Evolutionary conservation across 1,140 invertebrate species (phyloP).

Genomic region (Condylostylus longicornis): DNA sequence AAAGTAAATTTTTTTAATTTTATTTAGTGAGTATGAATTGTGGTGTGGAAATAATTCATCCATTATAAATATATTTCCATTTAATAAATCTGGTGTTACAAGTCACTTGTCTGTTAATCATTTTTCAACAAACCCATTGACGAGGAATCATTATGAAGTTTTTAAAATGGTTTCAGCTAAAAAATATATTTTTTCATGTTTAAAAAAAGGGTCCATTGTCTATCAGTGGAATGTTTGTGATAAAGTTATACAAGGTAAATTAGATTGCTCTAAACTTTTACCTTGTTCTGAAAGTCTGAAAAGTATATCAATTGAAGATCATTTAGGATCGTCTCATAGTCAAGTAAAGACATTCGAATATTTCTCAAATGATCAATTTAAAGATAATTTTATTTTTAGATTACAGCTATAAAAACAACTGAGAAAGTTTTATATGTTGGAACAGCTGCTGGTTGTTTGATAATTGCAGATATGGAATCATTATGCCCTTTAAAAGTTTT

Average conservation of each 20-base stretch:
- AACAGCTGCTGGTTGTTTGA: slow-evolving; percentile 81
- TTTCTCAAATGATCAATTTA: no score
- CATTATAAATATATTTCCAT: slow-evolving; percentile 50
- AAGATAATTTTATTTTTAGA: slow-evolving; percentile 23
- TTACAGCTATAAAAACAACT: slow-evolving; percentile 60
- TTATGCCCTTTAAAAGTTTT: slow-evolving; percentile 79
- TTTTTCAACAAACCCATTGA: no score
- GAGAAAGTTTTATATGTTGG: slow-evolving; percentile 67
- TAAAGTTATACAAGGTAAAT: slow-evolving; percentile 53
- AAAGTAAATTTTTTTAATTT: not conserved
- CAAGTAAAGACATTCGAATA: slow-evolving; percentile 38
- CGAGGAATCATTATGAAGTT: slow-evolving; percentile 29
- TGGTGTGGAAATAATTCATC: slow-evolving; percentile 67
- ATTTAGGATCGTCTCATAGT: slow-evolving; percentile 60
- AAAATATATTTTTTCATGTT: slow-evolving; percentile 58
- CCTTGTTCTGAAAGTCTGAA: slow-evolving; percentile 84
- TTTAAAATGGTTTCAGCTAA: slow-evolving; percentile 44
- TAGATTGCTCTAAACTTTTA: slow-evolving; percentile 82
- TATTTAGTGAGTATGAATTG: slow-evolving; percentile 32
- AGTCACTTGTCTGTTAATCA: slow-evolving; percentile 35
- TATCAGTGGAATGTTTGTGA: slow-evolving; percentile 65
- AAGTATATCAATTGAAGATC: slow-evolving; percentile 81
- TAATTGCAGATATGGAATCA: slow-evolving; percentile 65
- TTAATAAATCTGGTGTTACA: slow-evolving; percentile 41
- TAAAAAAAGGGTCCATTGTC: slow-evolving; percentile 63